phyloP scores from a whole-genome alignment of 1,140 invertebrate species.

The Magallana ariakensis region DNA sequence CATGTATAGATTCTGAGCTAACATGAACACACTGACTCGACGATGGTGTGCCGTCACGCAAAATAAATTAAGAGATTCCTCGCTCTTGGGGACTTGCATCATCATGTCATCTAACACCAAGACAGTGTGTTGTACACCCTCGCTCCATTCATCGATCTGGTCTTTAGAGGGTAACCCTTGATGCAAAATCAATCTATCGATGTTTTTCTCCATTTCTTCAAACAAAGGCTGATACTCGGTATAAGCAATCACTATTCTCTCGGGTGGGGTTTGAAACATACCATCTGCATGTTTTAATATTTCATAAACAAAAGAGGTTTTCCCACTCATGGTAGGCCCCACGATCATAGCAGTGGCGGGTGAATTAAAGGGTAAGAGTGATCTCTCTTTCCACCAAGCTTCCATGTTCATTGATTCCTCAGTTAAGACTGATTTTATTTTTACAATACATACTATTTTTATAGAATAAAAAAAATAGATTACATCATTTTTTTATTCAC shows the following conservation, averaged over 20 bases:
- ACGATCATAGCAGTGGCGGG: slow-evolving; percentile 13
- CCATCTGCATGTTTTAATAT: slow-evolving; percentile 13
- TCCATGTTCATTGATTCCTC: background rate
- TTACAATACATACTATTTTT: background rate
- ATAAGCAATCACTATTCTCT: slow-evolving; percentile 30
- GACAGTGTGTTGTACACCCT: slow-evolving; percentile 27
- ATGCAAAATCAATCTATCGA: slow-evolving; percentile 28
- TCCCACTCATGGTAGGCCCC: slow-evolving; percentile 28
- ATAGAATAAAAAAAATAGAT: background rate
- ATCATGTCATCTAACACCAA: slow-evolving; percentile 56
- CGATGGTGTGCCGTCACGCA: slow-evolving; percentile 44
- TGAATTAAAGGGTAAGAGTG: slow-evolving; percentile 10
- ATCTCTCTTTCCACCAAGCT: slow-evolving; percentile 7
- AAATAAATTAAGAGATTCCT: slow-evolving; percentile 46
- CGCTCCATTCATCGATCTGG: slow-evolving; percentile 37
- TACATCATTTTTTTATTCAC: background rate
- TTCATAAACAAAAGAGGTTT: background rate
- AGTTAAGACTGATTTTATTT: background rate
- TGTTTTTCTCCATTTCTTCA: slow-evolving; percentile 43
- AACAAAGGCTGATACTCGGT: slow-evolving; percentile 33
- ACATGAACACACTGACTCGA: slow-evolving; percentile 27
- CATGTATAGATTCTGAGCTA: slow-evolving; percentile 45
- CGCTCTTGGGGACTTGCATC: slow-evolving; percentile 6
- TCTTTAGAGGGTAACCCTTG: slow-evolving; percentile 41
- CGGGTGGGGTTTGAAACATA: slow-evolving; percentile 30